Conservation (phyloP, 1,140 invertebrate species). For the Streblospio benedicti region DNA sequence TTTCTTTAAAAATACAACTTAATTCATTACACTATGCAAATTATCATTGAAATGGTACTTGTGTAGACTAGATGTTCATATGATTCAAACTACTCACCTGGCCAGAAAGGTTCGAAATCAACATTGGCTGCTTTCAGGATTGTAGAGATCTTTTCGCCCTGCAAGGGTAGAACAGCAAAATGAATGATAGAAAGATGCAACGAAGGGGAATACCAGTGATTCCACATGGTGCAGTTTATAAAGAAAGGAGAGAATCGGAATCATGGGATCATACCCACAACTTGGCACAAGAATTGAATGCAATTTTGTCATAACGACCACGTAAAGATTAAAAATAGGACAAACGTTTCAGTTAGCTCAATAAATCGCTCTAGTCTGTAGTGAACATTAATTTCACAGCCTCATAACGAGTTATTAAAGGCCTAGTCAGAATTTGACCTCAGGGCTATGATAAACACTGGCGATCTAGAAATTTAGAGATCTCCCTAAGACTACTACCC, state of each 20-base stretch:
- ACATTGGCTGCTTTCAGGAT: constrained; percentile 94
- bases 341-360: no score
- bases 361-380: no score
- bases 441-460: no score
- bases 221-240: background rate
- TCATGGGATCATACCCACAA: background rate
- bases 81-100: constrained; percentile 50
- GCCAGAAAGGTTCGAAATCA: constrained; percentile 97
- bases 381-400: no score
- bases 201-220: background rate
- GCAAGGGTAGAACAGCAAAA: constrained; percentile 34
- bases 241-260: background rate
- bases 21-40: background rate
- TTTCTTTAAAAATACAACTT: background rate
- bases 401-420: no score
- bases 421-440: no score
- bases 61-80: background rate
- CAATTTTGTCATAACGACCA: background rate
- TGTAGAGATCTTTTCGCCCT: constrained; percentile 95
- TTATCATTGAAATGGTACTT: background rate
- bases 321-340: background rate
- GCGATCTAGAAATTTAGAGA: no score
- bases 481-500: no score
- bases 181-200: constrained; percentile 1
- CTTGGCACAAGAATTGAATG: background rate